Percentiles rank a stretch among this genome's conserved stretches.
Conservation (phyloP, 2,797 vertebrate species). For the Tamandua tetradactyla region DNA sequence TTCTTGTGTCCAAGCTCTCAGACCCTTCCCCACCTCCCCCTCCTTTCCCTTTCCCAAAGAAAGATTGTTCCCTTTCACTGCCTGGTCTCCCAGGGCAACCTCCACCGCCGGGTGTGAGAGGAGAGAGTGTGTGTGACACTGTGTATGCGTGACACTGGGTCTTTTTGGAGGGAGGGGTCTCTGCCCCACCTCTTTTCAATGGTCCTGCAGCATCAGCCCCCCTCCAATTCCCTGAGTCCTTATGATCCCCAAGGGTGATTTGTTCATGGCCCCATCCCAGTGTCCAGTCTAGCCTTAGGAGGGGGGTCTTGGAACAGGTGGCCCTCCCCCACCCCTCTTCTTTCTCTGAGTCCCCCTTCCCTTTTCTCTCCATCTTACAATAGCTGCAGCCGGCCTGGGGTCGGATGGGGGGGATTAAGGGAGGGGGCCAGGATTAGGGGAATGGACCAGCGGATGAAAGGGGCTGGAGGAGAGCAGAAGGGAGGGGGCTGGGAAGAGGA, state of each 20-base stretch:
- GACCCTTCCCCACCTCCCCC: slow-evolving; percentile 79
- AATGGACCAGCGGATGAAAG: slow-evolving; percentile 73
- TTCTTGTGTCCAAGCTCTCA: slow-evolving; percentile 79
- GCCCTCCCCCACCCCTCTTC: slow-evolving; percentile 71
- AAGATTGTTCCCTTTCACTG: slow-evolving; percentile 80
- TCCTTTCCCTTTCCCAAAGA: slow-evolving; percentile 70
- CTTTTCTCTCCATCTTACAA: slow-evolving; percentile 76
- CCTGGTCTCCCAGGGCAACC: slow-evolving; percentile 83
- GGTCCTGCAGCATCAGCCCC: background rate
- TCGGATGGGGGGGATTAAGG: slow-evolving; percentile 78
- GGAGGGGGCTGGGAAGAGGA: slow-evolving; percentile 80
- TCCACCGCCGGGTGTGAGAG: slow-evolving; percentile 74
- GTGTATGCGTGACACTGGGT: slow-evolving; percentile 73
- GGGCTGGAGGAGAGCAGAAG: slow-evolving; percentile 72
- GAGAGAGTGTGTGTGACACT: slow-evolving; percentile 73
- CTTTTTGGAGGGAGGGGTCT: slow-evolving; percentile 62
- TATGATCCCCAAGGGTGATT: slow-evolving; percentile 53
- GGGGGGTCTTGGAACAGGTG: slow-evolving; percentile 79
- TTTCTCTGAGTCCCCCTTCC: slow-evolving; percentile 64
- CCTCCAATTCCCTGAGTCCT: slow-evolving; percentile 5
- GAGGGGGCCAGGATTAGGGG: slow-evolving; percentile 82
- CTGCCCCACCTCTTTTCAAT: slow-evolving; percentile 44
- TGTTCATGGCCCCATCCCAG: slow-evolving; percentile 51
- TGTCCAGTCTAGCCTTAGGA: slow-evolving; percentile 73
- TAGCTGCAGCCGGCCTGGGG: slow-evolving; percentile 80